These are phyloP conservation scores for Macrophya annulata DNA, from an alignment of 2,888 invertebrate genomes.

Conservation along the genomic window DNA sequence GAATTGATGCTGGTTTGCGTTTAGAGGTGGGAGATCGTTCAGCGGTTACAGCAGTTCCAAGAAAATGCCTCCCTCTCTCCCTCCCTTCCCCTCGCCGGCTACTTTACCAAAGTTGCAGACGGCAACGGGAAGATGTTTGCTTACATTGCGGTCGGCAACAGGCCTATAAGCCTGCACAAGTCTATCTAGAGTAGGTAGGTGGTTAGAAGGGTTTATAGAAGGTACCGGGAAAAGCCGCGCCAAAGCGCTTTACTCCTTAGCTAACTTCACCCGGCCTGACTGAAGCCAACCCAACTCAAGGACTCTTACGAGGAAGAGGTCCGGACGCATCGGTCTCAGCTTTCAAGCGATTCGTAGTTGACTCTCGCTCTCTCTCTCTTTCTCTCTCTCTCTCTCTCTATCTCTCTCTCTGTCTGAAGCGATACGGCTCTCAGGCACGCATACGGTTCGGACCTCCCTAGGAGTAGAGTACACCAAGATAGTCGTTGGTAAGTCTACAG, in stretches of 20 bases:
- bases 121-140: slow-evolving; percentile 45
- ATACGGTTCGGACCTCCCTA: slow-evolving; percentile 42
- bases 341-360: slow-evolving; percentile 47
- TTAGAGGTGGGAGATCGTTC: neutral
- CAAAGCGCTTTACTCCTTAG: slow-evolving; percentile 51
- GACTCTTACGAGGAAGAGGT: slow-evolving; percentile 39
- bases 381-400: too few species aligned
- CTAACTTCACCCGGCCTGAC: slow-evolving; percentile 31
- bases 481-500: slow-evolving; percentile 18
- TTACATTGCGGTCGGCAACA: slow-evolving; percentile 44
- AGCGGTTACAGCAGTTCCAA: slow-evolving; percentile 44
- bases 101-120: slow-evolving; percentile 33
- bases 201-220: slow-evolving; percentile 40
- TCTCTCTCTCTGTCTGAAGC: neutral
- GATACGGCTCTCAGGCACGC: slow-evolving; percentile 45
- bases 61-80: slow-evolving; percentile 3
- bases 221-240: slow-evolving; percentile 41
- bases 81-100: neutral
- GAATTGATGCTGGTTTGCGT: slow-evolving; percentile 7
- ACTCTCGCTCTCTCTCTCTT: neutral
- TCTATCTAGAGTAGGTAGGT: slow-evolving; percentile 35
- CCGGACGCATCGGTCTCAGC: slow-evolving; percentile 49
- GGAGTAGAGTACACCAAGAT: slow-evolving; percentile 7
- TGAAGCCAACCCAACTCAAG: slow-evolving; percentile 51
- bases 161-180: slow-evolving; percentile 31